These are phyloP conservation scores for Lasioglossum vierecki DNA, from an alignment of 2,888 invertebrate species.

Conservation along the genomic window DNA sequence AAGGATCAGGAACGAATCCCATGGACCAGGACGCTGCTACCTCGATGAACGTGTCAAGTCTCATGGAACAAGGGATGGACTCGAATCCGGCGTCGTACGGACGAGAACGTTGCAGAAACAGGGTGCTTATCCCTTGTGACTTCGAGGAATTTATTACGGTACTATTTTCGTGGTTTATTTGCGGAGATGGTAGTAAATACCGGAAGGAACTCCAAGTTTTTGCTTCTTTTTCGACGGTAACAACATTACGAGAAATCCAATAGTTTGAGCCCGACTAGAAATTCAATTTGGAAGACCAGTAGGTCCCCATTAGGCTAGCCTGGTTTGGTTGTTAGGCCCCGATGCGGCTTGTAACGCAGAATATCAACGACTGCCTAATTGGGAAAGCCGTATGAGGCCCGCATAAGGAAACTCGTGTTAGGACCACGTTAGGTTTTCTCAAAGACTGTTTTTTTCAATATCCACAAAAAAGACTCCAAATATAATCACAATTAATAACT, in stretches of 20 bases:
- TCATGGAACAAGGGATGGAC: constrained; percentile 61
- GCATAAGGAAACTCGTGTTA: too few relatives aligned
- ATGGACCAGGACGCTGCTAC: constrained; percentile 41
- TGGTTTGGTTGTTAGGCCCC: too few relatives aligned
- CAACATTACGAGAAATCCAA: not conserved
- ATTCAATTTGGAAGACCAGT: too few relatives aligned
- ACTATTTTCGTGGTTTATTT: constrained; percentile 33
- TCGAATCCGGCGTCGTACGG: constrained; percentile 69
- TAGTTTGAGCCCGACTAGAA: too few relatives aligned
- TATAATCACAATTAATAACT: too few relatives aligned
- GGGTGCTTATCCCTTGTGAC: constrained; percentile 92
- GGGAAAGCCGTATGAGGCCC: too few relatives aligned
- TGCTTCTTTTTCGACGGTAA: not conserved
- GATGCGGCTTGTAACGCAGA: too few relatives aligned
- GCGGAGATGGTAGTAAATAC: not conserved
- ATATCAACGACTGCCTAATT: too few relatives aligned
- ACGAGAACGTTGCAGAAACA: constrained; percentile 87
- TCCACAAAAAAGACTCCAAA: too few relatives aligned
- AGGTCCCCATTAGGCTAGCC: too few relatives aligned
- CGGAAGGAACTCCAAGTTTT: constrained; percentile 3
- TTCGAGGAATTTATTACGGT: constrained; percentile 92
- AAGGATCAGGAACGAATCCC: constrained; percentile 82
- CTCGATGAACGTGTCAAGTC: constrained; percentile 77
- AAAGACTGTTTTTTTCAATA: too few relatives aligned
- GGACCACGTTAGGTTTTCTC: too few relatives aligned